These are phyloP conservation scores for Oscheius sp. DNA, from an alignment of 2,888 invertebrate species.

Conservation along the genomic window DNA sequence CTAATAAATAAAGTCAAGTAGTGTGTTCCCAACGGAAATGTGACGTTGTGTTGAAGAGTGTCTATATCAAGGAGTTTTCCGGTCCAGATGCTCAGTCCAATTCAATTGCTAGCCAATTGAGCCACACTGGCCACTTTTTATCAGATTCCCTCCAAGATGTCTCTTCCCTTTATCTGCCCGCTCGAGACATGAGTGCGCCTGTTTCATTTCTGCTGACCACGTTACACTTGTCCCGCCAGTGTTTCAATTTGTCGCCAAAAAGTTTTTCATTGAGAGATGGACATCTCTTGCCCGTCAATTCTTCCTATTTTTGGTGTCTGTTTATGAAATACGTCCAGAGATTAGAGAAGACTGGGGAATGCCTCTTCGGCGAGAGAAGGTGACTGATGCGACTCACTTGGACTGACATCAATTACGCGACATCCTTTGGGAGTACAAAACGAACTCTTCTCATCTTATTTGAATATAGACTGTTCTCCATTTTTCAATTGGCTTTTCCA, in stretches of 20 bases:
- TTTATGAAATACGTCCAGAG: neutral
- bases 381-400: constrained; percentile 8
- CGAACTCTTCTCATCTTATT: too few relatives aligned
- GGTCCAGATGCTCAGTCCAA: too few relatives aligned
- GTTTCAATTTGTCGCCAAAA: constrained; percentile 21
- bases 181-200: neutral
- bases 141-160: neutral
- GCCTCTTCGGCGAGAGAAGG: neutral
- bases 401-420: constrained; percentile 10
- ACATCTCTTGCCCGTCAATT: too few relatives aligned
- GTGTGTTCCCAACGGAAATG: too few relatives aligned
- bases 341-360: neutral
- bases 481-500: neutral
- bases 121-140: neutral
- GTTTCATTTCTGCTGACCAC: constrained; percentile 19
- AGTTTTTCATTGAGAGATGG: neutral
- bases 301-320: neutral
- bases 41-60: too few relatives aligned
- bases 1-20: too few relatives aligned
- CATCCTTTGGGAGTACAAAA: neutral
- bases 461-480: neutral
- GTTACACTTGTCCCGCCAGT: constrained; percentile 7
- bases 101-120: too few relatives aligned
- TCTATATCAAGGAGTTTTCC: too few relatives aligned
- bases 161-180: neutral